Percentiles rank a stretch among this genome's conserved stretches.
Evolutionary conservation across 2,113 vertebrate genomes (phyloP).

Genomic region (Cyphomyrus plagiostoma): DNA sequence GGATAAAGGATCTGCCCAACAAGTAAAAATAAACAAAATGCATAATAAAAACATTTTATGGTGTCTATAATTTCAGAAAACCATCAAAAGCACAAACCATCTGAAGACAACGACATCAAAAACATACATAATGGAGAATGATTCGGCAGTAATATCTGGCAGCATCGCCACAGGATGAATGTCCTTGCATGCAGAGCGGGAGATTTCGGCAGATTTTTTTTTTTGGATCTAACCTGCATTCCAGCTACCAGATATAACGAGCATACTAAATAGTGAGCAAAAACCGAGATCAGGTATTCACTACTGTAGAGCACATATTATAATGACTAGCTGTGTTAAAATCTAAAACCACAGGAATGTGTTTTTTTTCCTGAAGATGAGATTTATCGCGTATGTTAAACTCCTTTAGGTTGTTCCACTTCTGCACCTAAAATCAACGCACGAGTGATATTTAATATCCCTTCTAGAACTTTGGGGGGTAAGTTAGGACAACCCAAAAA

Average conservation of each 20-base stretch:
- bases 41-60: background rate
- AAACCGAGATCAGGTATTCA: background rate
- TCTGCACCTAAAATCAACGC: background rate
- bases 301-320: background rate
- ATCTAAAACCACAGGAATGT: slow-evolving; percentile 13
- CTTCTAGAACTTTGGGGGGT: slow-evolving; percentile 6
- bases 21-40: background rate
- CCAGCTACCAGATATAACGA: background rate
- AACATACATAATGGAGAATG: background rate
- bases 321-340: background rate
- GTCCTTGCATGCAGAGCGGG: background rate
- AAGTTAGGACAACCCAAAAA: slow-evolving; percentile 20
- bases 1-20: background rate
- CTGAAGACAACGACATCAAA: background rate
- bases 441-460: background rate
- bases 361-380: slow-evolving; percentile 4
- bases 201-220: background rate
- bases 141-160: background rate
- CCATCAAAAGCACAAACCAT: background rate
- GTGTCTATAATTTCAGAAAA: background rate
- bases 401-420: background rate
- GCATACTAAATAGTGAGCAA: background rate
- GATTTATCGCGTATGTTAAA: slow-evolving; percentile 5
- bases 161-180: background rate
- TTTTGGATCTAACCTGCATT: background rate